Base-by-base conservation (phyloP, 1,140 invertebrate species). In the Steinernema feltiae region DNA sequence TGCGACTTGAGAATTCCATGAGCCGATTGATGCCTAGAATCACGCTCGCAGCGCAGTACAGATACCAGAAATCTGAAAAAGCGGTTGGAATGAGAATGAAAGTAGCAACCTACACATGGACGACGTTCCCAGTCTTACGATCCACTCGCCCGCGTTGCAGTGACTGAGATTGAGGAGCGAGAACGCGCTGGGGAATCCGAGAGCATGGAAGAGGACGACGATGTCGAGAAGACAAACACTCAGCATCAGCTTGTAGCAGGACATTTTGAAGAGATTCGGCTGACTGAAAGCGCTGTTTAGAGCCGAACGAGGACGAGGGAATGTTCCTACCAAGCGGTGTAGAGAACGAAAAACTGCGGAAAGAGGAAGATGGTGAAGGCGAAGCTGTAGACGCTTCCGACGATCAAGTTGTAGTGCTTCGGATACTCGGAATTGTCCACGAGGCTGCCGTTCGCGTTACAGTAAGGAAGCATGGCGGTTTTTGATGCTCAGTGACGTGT, bases 181-280 rank as follows among this genome's bases (percentile, higher is more conserved):
- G 12, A 63, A 3, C 12, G 24, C 24, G 53, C 7, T 7, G 12
- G 53, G 24, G 53, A 63, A 7, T 15, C 15, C 15, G 24, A 63
- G 24, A 7, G 53, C 15, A 21, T 27, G 15, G 53, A 27, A 15
- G 3, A 63, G 53, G 53, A n/a, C 24, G 53, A 7, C 24, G 53
- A 63, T 27, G 53, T 63, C 53, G 7, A 63, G 53, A 3, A 63
- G 15, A 27, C 15, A 63, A 27, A 63, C 53, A 21, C 7, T 63
- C 2, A 63, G 24, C 53, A 63, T 63, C 53, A 63, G 53, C 24
- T 63, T 63, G 53, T 63, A 63, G 53, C 53, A 63, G 53, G 53
- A 63, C 7, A n/a, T 7, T 27, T 63, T 63, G 7, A 63, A 15
- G 24, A n/a, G 53, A n/a, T 27, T 63, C 24, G 53, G 24, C 3